These are phyloP conservation scores for Cerastis rubricosa DNA, from an alignment of 2,888 invertebrate genomes.

Conservation along the genomic window DNA sequence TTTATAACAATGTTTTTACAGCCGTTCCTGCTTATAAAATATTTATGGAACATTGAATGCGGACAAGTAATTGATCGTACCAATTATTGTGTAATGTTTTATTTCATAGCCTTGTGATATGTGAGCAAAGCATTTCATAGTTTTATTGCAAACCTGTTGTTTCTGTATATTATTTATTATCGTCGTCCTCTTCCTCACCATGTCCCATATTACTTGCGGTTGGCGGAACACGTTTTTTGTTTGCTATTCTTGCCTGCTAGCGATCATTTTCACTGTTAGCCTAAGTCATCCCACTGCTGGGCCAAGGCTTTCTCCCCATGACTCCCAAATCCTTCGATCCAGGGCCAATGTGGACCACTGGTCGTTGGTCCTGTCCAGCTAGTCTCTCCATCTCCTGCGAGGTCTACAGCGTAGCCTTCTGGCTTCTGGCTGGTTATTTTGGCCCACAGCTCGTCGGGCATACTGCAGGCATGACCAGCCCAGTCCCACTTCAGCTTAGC, in stretches of 20 bases:
- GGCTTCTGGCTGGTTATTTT: no score
- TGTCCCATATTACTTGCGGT: neutral
- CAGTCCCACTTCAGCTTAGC: no score
- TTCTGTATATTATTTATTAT: neutral
- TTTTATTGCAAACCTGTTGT: neutral
- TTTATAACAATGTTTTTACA: conserved; percentile 14
- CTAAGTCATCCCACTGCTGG: no score
- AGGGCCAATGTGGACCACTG: no score
- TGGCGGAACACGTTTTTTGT: neutral
- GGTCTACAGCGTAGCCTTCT: no score
- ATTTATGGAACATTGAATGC: conserved; percentile 36
- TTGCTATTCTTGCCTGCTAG: neutral
- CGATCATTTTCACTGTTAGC: no score
- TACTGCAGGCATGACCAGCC: no score
- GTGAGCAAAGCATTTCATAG: neutral
- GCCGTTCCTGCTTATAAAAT: conserved; percentile 26
- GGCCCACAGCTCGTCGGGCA: no score
- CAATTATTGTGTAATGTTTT: neutral
- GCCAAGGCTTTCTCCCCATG: no score
- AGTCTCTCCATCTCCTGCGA: no score
- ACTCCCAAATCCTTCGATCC: no score
- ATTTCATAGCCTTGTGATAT: neutral
- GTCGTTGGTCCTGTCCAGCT: no score
- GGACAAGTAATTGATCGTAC: conserved; percentile 2
- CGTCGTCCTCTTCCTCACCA: neutral